Evolutionary conservation across 2,797 vertebrate species (phyloP), one percentile per base, ranked within the genome.

Genomic region (Eutrigla gurnardus): DNA sequence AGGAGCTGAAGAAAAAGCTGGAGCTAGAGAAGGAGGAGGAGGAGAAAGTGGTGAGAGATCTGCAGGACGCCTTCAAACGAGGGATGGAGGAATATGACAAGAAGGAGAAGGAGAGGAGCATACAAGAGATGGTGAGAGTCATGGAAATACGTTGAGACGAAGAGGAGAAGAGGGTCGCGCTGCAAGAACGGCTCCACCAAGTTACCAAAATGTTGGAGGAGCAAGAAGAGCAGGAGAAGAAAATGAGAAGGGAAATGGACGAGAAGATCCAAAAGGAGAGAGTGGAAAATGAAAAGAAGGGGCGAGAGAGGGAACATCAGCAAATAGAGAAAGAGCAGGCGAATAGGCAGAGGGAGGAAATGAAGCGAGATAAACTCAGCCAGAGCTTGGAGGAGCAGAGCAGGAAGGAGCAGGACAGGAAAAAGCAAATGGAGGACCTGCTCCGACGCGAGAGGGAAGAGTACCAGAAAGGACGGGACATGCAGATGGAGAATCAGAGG

Each of bases 401-500:
- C 18, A 59, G 4, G 13, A 85, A n/a, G 80, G 84, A 78, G 72
- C 86, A 82, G 59, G 75, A 85, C 4, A 74, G 55, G 53, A 86
- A 64, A 43, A 86, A 55, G 50, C 68, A 85, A 77, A 86, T 77
- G 57, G 84, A 87, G 4, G 35, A 74, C 39, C 25, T 65, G 65
- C 73, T 91, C 18, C 77, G 73, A 18, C 12, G 6, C 3, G 85
- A 92, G 80, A 78, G 64, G 71, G 77, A 84, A 40, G 81, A 91
- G 59, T 81, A 50, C 52, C 81, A 84, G 63, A 87, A 70, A 46
- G 88, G 84, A 11, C 61, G 64, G 15, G 68, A 81, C 17, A 69
- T 83, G 25, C 79, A 79, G 53, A 75, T 79, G 76, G 88, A 92
- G 47, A 86, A 89, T n/a, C 84, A 81, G 37, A 80, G 46, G 33